Percentiles rank a stretch among this genome's conserved stretches.
phyloP scores from a whole-genome alignment of 1,140 invertebrate genomes.

The Pinna nobilis region DNA sequence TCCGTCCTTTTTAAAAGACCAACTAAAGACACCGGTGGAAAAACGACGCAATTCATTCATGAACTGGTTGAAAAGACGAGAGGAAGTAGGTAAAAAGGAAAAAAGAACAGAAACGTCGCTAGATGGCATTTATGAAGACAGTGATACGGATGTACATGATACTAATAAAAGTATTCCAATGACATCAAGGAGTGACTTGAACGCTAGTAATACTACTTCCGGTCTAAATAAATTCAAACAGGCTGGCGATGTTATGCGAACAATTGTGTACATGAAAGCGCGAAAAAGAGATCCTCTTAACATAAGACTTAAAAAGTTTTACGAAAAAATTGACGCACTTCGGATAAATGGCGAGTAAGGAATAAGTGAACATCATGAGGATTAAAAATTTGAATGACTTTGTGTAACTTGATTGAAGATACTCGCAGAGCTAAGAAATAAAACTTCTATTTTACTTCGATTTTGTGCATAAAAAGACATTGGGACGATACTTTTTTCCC shows the following conservation, averaged over 20 bases:
- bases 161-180: too few relatives aligned
- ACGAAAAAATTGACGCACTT: slow-evolving; percentile 6
- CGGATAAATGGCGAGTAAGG: not conserved
- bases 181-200: too few relatives aligned
- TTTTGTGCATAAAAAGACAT: too few relatives aligned
- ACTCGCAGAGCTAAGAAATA: too few relatives aligned
- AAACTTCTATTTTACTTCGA: too few relatives aligned
- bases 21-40: not conserved
- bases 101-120: not conserved
- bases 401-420: too few relatives aligned
- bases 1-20: not conserved
- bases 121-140: not conserved
- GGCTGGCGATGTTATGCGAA: too few relatives aligned
- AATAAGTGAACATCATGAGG: not conserved
- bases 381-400: not conserved
- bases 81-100: not conserved
- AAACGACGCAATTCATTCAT: slow-evolving; percentile 12
- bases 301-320: slow-evolving; percentile 11
- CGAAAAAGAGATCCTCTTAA: slow-evolving; percentile 11
- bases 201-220: too few relatives aligned
- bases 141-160: too few relatives aligned
- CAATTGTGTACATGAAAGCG: too few relatives aligned
- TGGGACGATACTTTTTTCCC: too few relatives aligned
- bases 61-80: slow-evolving; percentile 1
- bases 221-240: too few relatives aligned